Base-by-base conservation (phyloP, 2,888 invertebrate genomes). In the Lasioglossum malachurum region DNA sequence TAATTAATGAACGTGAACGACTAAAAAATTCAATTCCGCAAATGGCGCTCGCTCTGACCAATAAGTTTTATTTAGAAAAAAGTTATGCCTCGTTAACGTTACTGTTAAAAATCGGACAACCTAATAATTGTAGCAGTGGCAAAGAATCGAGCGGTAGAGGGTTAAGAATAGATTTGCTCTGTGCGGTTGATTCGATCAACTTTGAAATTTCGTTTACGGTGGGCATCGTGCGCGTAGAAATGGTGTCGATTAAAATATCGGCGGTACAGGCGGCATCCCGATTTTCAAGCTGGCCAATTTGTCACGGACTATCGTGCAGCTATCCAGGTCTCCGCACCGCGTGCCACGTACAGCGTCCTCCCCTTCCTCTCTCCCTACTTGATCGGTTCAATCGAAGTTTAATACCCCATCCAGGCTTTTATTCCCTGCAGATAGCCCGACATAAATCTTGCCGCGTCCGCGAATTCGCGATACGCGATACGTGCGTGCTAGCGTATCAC, bases 331-430 rank as follows among this genome's bases (percentile, higher is more conserved):
- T 31, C 64, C 31, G 31, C 64, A 31, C 57, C 44, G n/a, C 14
- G 49, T 31, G 64, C 46, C 53, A 31, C 57, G 46, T 79, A 53
- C 67, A 69, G 1, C 41, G 2, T 27, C 19, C 27, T 69, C n/a
- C 46, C 78, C 76, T 38, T 75, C 23, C 38, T 72, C 72, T 12
- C 41, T 8, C 23, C 75, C 78, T 80, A 83, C 86, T 90, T 81
- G 87, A 87, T 90, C 87, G 88, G 35, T 74, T 78, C 81, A 80
- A 88, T 90, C 83, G 82, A 89, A 84, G 49, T 87, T 90, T 83
- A 84, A 89, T 82, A 87, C 75, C 81, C 75, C 64, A 79, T 60
- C 76, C 84, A 49, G 57, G 69, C 86, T 89, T 89, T 89, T 90
- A 90, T 89, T 87, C 84, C 74, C 80, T 46, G 83, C 81, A 38